Conservation (phyloP, 2,888 invertebrate genomes). For the Hirtodrosophila histrioides region DNA sequence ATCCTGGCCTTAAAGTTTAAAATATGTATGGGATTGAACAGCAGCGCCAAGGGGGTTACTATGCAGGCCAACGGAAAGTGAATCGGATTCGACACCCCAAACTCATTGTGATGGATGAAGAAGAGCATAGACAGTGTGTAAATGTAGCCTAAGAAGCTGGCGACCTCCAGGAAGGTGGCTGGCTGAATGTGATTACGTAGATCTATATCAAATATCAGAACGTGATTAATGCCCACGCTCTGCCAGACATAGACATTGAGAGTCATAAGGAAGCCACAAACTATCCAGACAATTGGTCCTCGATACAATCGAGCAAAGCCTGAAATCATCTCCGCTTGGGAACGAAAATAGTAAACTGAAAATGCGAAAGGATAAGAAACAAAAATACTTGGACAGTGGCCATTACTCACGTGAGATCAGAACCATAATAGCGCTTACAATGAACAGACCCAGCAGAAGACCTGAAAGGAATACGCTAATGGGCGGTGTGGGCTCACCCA, state of each 20-base stretch:
- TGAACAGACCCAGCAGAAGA: conserved; percentile 95
- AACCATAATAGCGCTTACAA: conserved; percentile 92
- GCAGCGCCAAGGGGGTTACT: conserved; percentile 90
- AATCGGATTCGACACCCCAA: conserved; percentile 90
- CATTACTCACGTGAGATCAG: conserved; percentile 89
- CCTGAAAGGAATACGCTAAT: conserved; percentile 97
- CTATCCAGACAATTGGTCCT: conserved; percentile 94
- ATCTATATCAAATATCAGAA: conserved; percentile 96
- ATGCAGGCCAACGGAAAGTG: conserved; percentile 94
- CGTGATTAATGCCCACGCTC: conserved; percentile 97
- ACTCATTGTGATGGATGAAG: conserved; percentile 87
- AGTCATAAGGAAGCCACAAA: conserved; percentile 95
- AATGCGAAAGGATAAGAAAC: too few species aligned
- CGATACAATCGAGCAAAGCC: conserved; percentile 94
- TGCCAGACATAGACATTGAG: conserved; percentile 98
- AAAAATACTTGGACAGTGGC: too few species aligned
- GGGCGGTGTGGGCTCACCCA: conserved; percentile 93
- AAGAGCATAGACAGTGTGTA: conserved; percentile 93
- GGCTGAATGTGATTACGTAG: conserved; percentile 95
- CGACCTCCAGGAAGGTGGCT: conserved; percentile 95
- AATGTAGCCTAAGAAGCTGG: conserved; percentile 94
- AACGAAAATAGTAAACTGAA: conserved; percentile 21
- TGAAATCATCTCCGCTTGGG: not conserved
- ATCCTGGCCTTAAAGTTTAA: conserved; percentile 94
- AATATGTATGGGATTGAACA: conserved; percentile 95